A percentile compares a stretch with the other conserved stretches of the same genome.
Evolutionary conservation across 2,888 invertebrate genomes (phyloP).

Genomic region (Rotaria magnacalcarata): DNA sequence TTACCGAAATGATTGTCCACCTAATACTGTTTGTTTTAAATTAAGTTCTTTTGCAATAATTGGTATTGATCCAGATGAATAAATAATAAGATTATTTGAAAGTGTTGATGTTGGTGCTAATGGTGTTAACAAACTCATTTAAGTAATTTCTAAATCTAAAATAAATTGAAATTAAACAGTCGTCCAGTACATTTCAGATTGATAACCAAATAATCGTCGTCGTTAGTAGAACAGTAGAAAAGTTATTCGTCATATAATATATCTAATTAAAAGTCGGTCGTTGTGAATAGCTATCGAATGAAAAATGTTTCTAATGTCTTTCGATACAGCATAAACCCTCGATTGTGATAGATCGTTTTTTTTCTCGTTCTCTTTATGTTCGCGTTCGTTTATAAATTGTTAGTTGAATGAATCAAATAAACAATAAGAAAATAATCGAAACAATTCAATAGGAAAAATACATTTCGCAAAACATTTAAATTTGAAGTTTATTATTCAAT

Average conservation of each 20-base stretch:
- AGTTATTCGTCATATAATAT: too few species aligned
- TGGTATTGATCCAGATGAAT: neutral
- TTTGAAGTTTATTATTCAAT: too few species aligned
- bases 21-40: slow-evolving; percentile 40
- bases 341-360: neutral
- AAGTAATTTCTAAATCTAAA: too few species aligned
- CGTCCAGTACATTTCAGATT: too few species aligned
- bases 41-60: slow-evolving; percentile 37
- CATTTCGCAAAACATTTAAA: too few species aligned
- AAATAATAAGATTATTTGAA: neutral
- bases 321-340: neutral
- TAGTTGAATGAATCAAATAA: neutral
- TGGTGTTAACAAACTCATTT: neutral
- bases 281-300: too few species aligned
- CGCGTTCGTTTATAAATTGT: neutral
- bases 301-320: too few species aligned
- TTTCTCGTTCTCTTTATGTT: neutral
- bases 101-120: neutral
- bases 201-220: too few species aligned
- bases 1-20: slow-evolving; percentile 45
- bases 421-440: neutral
- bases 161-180: too few species aligned
- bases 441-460: too few species aligned
- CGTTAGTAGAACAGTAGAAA: too few species aligned
- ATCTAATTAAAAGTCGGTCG: too few species aligned